phyloP scores from a whole-genome alignment of 2,888 invertebrate species.

The Gasteruption jaculator region DNA sequence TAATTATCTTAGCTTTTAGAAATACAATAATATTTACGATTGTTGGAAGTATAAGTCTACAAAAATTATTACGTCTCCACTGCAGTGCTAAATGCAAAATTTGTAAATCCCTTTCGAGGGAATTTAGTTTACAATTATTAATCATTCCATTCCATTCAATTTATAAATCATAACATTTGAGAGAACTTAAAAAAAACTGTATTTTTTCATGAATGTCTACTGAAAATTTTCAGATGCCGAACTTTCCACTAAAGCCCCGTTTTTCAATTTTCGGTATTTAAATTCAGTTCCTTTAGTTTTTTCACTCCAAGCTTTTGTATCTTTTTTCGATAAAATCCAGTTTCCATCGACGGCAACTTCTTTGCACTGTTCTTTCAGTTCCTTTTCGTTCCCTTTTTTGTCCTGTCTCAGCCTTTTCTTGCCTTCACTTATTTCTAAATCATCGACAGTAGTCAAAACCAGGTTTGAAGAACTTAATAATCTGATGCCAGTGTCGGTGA shows the following conservation, averaged over 20 bases:
- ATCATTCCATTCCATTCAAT: too few relatives aligned
- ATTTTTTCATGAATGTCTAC: too few relatives aligned
- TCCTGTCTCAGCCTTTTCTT: conserved; percentile 1
- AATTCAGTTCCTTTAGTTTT: conserved; percentile 32
- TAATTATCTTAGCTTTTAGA: too few relatives aligned
- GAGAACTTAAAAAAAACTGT: too few relatives aligned
- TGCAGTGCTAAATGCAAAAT: too few relatives aligned
- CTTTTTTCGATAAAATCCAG: conserved; percentile 32
- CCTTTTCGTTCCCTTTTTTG: neutral
- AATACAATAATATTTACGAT: too few relatives aligned
- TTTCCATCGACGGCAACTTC: conserved; percentile 34
- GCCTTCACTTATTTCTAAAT: conserved; percentile 1
- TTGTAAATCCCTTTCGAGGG: too few relatives aligned
- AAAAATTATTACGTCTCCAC: too few relatives aligned
- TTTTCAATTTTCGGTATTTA: conserved; percentile 34
- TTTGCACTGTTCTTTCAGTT: conserved; percentile 25
- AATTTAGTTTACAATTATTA: too few relatives aligned
- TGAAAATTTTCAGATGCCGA: too few relatives aligned
- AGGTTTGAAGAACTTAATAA: conserved; percentile 29
- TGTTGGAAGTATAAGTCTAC: too few relatives aligned
- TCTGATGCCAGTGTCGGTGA: conserved; percentile 29
- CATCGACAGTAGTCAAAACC: conserved; percentile 21
- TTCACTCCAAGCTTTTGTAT: conserved; percentile 35
- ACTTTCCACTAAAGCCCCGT: conserved; percentile 34
- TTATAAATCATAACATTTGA: too few relatives aligned